A percentile compares a stretch with the other conserved stretches of the same genome.
These are phyloP conservation scores for Trissolcus basalis DNA, from an alignment of 1,140 invertebrate species.

Conservation along the genomic window DNA sequence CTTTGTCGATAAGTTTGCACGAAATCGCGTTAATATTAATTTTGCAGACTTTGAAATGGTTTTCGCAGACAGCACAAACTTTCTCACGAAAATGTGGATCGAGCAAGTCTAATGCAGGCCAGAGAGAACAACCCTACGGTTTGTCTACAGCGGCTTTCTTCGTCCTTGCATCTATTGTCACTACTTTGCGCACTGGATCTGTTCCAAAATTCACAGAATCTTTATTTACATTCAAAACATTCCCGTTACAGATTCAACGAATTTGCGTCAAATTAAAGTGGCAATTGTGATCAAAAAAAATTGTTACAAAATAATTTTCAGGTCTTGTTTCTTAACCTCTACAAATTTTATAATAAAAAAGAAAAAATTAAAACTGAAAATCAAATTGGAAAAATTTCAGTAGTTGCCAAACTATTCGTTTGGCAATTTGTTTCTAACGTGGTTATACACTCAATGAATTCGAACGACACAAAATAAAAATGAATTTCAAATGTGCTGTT, in stretches of 20 bases:
- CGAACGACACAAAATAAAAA: neutral
- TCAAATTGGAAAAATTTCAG: no score
- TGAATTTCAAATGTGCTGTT: neutral
- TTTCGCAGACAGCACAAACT: slow-evolving; percentile 36
- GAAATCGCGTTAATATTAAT: no score
- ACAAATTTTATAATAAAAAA: no score
- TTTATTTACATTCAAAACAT: slow-evolving; percentile 37
- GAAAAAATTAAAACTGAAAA: no score
- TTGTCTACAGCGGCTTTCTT: slow-evolving; percentile 9
- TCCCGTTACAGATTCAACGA: slow-evolving; percentile 17
- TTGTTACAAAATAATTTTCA: neutral
- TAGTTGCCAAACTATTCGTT: no score
- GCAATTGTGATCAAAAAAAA: slow-evolving; percentile 9
- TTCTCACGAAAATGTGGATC: no score
- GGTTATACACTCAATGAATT: no score
- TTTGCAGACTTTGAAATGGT: slow-evolving; percentile 12
- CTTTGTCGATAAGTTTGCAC: no score
- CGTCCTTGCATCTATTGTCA: slow-evolving; percentile 6
- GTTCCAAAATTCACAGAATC: slow-evolving; percentile 38
- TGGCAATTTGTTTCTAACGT: no score
- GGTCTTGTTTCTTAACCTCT: no score
- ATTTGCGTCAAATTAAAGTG: slow-evolving; percentile 4
- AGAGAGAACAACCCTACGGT: neutral
- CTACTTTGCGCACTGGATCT: slow-evolving; percentile 31
- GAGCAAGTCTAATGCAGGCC: no score